Base-by-base conservation (phyloP, 2,797 vertebrate genomes). In the Florisuga fusca region DNA sequence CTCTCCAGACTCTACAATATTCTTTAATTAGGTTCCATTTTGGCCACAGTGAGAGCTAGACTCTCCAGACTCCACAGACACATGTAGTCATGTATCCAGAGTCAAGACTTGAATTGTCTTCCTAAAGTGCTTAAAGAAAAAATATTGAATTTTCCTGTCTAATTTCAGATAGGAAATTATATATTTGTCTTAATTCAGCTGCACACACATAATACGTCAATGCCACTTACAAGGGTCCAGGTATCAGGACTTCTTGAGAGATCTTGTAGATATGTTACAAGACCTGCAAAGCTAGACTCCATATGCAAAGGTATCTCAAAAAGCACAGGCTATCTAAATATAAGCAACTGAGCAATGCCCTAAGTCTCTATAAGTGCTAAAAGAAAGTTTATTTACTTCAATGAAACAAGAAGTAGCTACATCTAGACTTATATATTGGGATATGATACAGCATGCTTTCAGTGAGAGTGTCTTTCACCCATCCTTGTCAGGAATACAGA, bases 31-130 rank as follows among this genome's bases (percentile, higher is more conserved):
- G 16, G 38, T 66, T 87, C 4, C 36, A 27, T 69, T 92, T 92
- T 76, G 33, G 43, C 36, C 16, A 20, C 5, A 27, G 10, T 26
- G 13, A 14, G 16, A 78, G 6, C 1, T 46, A 50, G 66, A 29
- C 29, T 41, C 34, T 10, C 11, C 20, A 63, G 16, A 36, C 13
- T 62, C 66, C 41, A n/a, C 3, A 27, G 11, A 10, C 4, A 69
- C 46, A 43, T 23, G 27, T 1, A 61, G 7, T 48, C 29, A 10
- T 15, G 6, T 25, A 61, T 29, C 22, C 64, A n/a, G 3, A 36
- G 26, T 33, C 18, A 66, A 12, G 33, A 72, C 22, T 6, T 29
- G 15, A 54, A 43, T 13, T 0, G 0, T 41, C 19, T 69, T 76
- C 53, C 18, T 43, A 4, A 73, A 38, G 29, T 20, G 20, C 69